Evolutionary conservation across 2,797 vertebrate species (phyloP), one percentile per base, ranked within the genome.

Genomic region (Dendrocincla tyrannina): DNA sequence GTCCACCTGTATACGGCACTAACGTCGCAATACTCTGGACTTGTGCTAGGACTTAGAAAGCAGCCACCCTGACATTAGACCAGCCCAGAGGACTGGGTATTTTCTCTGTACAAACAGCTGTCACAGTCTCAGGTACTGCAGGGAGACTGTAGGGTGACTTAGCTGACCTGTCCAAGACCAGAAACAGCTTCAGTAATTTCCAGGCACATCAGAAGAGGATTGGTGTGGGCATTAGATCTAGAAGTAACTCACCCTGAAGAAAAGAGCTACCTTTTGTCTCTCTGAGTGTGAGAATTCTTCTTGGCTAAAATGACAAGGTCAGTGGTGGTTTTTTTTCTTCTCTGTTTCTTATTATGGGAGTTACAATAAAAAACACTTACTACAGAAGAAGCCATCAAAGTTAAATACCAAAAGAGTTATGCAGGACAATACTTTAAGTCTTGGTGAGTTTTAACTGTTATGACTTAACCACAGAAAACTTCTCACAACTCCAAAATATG

Each of bases 131-230:
- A 56, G 47, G n/a, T 52, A 47, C 59, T 79, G 16, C 47, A 85
- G 44, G n/a, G 35, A 85, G 28, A 13, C 20, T 12, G 3, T 7
- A 32, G 37, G 13, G 19, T 6, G 3, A 50, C 35, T 77, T 74
- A 76, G 24, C n/a, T 76, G 37, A n/a, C 49, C 24, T 42, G 13
- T 55, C 58, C 8, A 17, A 67, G 32, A 79, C 1, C 27, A 75
- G 60, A 75, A 89, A 13, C 44, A 77, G 10, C 33, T 94, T 82
- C 60, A 83, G 10, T 35, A 72, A 60, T 49, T 88, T 72, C 30
- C 33, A 70, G 20, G 7, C 22, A 17, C 4, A n/a, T 50, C 13
- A 53, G 50, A 77, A 64, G 10, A 53, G n/a, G 64, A 6, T 3
- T 35, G 28, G 7, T 4, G 11, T 46, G 9, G 17, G 15, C 18